phyloP scores from a whole-genome alignment of 1,140 invertebrate species.

The Orchestia grillus region DNA sequence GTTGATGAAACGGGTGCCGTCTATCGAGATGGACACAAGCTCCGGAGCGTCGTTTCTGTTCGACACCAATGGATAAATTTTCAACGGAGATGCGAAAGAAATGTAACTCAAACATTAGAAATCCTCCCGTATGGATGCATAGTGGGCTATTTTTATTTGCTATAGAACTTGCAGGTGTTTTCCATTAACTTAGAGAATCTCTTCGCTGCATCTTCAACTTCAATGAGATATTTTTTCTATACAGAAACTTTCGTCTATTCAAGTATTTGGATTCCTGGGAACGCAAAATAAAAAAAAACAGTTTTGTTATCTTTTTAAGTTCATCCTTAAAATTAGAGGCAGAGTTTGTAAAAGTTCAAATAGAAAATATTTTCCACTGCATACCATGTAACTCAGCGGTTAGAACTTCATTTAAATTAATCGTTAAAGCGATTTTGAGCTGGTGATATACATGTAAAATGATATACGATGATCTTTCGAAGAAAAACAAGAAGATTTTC shows the following conservation, averaged over 20 bases:
- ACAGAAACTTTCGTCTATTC: not conserved
- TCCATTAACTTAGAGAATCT: too few species aligned
- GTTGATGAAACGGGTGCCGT: constrained; percentile 70
- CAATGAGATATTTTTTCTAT: too few species aligned
- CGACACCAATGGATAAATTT: not conserved
- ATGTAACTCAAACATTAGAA: not conserved
- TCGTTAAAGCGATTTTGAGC: not conserved
- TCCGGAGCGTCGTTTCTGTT: not conserved
- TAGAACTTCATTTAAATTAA: not conserved
- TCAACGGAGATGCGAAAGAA: not conserved
- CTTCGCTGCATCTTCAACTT: too few species aligned
- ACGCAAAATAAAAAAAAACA: not conserved
- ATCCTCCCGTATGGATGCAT: not conserved
- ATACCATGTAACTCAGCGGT: not conserved
- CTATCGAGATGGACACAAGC: constrained; percentile 81
- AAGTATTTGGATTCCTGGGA: not conserved
- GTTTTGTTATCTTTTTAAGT: not conserved
- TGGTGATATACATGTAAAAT: too few species aligned
- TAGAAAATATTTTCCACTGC: not conserved
- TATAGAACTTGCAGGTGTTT: not conserved
- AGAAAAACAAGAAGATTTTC: too few species aligned
- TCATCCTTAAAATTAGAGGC: not conserved
- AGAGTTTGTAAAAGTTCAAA: not conserved
- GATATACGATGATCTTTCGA: too few species aligned
- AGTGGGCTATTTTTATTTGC: not conserved